These are phyloP conservation scores for Drosophila silvestris DNA, from an alignment of 2,888 invertebrate genomes.

Conservation along the genomic window DNA sequence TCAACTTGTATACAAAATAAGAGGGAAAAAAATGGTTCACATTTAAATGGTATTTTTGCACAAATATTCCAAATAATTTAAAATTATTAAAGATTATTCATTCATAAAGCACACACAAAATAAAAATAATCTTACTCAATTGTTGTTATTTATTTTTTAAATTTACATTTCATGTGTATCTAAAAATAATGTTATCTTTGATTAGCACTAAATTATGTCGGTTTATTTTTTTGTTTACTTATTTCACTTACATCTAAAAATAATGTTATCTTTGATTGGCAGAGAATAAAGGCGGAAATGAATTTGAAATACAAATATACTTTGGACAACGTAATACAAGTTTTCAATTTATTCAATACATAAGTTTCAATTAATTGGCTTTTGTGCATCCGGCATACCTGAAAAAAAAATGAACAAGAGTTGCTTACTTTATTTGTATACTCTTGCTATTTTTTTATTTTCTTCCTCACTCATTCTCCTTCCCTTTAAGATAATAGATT, in stretches of 20 bases:
- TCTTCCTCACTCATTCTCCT: not conserved
- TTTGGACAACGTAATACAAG: not conserved
- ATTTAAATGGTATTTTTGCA: not conserved
- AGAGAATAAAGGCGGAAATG: not conserved
- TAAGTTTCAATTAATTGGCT: not conserved
- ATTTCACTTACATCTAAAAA: not conserved
- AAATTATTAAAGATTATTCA: not conserved
- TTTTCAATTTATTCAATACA: not conserved
- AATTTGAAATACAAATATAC: not conserved
- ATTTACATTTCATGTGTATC: not conserved
- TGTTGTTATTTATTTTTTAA: not conserved
- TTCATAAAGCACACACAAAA: not conserved
- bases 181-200: not conserved
- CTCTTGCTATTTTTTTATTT: not conserved
- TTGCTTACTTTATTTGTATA: not conserved
- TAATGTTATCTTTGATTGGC: not conserved
- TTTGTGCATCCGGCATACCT: not conserved
- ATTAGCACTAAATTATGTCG: not conserved
- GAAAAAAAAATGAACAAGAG: not conserved
- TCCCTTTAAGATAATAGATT: not conserved
- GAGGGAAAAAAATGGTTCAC: not conserved
- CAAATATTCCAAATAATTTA: not conserved
- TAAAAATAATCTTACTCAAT: not conserved
- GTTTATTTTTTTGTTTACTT: not conserved
- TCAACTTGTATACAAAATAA: not conserved